Percentiles rank a stretch among this genome's conserved stretches.
Evolutionary conservation across 2,113 vertebrate species (phyloP).

Genomic region (Pseudois nayaur): DNA sequence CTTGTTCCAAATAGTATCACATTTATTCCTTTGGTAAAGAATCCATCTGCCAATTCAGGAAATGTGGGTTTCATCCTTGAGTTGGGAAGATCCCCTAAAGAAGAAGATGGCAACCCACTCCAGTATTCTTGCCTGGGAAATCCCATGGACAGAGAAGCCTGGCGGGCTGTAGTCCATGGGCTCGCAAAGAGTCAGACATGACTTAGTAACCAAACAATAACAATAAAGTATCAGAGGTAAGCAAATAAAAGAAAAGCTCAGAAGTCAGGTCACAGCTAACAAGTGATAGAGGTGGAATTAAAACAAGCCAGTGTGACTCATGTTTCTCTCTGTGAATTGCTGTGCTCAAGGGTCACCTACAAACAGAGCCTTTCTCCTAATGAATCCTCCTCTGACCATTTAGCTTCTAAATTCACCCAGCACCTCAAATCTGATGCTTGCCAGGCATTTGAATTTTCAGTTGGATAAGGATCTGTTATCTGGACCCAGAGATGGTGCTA

Average conservation of each 20-base stretch:
- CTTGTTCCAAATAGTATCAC: not conserved
- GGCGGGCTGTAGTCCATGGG: not conserved
- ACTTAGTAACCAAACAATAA: not conserved
- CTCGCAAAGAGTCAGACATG: not conserved
- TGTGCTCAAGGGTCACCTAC: not conserved
- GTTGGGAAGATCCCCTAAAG: not conserved
- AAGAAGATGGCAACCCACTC: not conserved
- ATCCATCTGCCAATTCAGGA: not conserved
- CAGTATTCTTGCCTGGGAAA: not conserved
- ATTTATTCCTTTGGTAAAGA: not conserved
- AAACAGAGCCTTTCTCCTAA: not conserved
- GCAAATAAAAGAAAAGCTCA: not conserved
- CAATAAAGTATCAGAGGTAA: not conserved
- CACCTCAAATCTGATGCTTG: not conserved
- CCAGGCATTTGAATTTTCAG: not conserved
- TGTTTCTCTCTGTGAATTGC: not conserved
- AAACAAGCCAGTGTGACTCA: not conserved
- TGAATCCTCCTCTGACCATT: not conserved
- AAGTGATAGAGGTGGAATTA: not conserved
- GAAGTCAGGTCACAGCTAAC: not conserved
- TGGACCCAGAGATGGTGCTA: not conserved
- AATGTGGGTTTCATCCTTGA: not conserved
- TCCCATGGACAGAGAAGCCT: not conserved
- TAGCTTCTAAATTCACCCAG: not conserved
- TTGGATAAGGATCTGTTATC: not conserved